phyloP scores from a whole-genome alignment of 2,888 invertebrate genomes.

The Sphaerophoria rueppellii region DNA sequence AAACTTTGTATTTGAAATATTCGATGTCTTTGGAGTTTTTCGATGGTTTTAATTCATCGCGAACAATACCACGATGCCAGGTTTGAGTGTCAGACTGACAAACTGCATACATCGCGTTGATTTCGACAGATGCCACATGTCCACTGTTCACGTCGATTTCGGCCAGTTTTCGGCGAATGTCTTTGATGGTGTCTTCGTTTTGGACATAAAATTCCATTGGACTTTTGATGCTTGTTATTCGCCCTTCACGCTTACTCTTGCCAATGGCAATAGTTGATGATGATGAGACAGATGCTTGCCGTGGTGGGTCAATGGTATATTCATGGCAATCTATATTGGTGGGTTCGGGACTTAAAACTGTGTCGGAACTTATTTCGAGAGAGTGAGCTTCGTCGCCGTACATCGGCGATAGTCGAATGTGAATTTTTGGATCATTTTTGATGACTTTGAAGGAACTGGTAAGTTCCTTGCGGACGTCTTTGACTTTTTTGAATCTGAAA shows the following conservation, averaged over 20 bases:
- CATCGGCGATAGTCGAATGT: constrained; percentile 74
- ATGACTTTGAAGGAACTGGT: constrained; percentile 63
- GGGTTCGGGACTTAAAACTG: constrained; percentile 13
- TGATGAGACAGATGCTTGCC: constrained; percentile 29
- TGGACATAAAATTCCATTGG: constrained; percentile 86
- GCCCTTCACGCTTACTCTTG: constrained; percentile 49
- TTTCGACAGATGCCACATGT: constrained; percentile 58
- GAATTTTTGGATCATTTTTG: constrained; percentile 76
- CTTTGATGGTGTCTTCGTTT: constrained; percentile 29
- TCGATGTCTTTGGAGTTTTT: constrained; percentile 28
- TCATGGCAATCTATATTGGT: background rate
- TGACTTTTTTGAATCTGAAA: constrained; percentile 74
- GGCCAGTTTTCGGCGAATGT: constrained; percentile 46
- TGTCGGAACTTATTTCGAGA: constrained; percentile 49
- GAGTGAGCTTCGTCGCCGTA: constrained; percentile 72
- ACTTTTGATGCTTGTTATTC: constrained; percentile 46
- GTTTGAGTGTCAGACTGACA: constrained; percentile 83
- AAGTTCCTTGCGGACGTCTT: constrained; percentile 70
- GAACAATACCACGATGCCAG: constrained; percentile 85
- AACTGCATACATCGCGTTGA: constrained; percentile 86
- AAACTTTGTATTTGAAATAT: constrained; percentile 82
- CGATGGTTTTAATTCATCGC: constrained; percentile 78
- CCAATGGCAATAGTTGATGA: constrained; percentile 41
- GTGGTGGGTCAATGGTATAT: background rate
- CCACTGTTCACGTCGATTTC: constrained; percentile 45